Evolutionary conservation across 1,140 invertebrate genomes (phyloP).

Genomic region (Drosophila athabasca): DNA sequence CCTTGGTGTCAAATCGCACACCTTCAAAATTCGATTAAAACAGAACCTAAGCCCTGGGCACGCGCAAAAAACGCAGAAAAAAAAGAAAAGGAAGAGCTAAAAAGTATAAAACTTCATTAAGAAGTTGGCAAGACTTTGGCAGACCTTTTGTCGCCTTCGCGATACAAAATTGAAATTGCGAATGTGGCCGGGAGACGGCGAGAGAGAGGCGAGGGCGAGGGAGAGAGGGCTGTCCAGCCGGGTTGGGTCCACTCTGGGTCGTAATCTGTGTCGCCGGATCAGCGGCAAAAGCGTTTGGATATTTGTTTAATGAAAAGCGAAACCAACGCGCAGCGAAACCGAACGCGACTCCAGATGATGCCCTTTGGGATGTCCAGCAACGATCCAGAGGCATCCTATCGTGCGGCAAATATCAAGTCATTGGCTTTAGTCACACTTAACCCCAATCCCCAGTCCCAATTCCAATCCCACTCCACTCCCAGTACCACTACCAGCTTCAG

Average conservation of each 20-base stretch:
- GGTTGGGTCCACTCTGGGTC: slow-evolving; percentile 30
- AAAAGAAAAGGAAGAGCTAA: neutral
- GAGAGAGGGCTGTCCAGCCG: slow-evolving; percentile 12
- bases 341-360: slow-evolving; percentile 8
- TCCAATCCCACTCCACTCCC: slow-evolving; percentile 11
- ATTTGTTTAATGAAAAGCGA: slow-evolving; percentile 81
- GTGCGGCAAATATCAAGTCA: slow-evolving; percentile 72
- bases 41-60: slow-evolving; percentile 23
- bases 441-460: slow-evolving; percentile 15
- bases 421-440: slow-evolving; percentile 64
- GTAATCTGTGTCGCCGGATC: slow-evolving; percentile 76
- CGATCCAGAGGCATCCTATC: slow-evolving; percentile 43
- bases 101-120: slow-evolving; percentile 51
- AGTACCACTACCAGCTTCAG: neutral
- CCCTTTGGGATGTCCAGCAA: slow-evolving; percentile 3
- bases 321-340: slow-evolving; percentile 43
- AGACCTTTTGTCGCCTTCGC: slow-evolving; percentile 72
- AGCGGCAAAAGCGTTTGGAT: slow-evolving; percentile 80
- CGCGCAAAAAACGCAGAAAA: slow-evolving; percentile 6
- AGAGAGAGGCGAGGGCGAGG: too few relatives aligned
- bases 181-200: slow-evolving; percentile 23
- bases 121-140: slow-evolving; percentile 49
- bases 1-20: slow-evolving; percentile 18
- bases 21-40: slow-evolving; percentile 20
- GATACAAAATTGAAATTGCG: slow-evolving; percentile 53